Percentiles rank a stretch among this genome's conserved stretches.
These are phyloP conservation scores for Ceryle rudis DNA, from an alignment of 2,797 vertebrate genomes.

Conservation along the genomic window DNA sequence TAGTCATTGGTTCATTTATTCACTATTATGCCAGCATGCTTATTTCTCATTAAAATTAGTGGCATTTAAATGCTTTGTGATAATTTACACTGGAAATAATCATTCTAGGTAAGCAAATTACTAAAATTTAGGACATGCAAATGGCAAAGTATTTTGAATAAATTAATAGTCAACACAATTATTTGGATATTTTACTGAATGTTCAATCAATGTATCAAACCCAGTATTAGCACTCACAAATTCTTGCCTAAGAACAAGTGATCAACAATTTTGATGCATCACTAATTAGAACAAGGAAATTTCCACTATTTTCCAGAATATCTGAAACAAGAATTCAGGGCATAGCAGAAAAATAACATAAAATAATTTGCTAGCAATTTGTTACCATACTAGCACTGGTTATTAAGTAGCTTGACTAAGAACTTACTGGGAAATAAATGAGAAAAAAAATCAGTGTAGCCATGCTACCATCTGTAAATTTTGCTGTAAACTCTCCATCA, in stretches of 20 bases:
- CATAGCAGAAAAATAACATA: background rate
- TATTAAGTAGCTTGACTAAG: background rate
- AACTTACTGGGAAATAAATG: background rate
- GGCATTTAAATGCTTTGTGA: slow-evolving; percentile 19
- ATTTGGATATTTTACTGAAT: background rate
- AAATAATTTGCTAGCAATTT: background rate
- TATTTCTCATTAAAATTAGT: slow-evolving; percentile 1
- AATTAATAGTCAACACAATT: background rate
- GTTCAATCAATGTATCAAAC: background rate
- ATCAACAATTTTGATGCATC: background rate
- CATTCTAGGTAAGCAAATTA: slow-evolving; percentile 16
- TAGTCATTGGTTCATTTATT: background rate
- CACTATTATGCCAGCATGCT: background rate
- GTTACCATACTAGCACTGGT: too few relatives aligned
- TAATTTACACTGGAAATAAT: background rate
- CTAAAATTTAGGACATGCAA: background rate
- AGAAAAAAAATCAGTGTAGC: background rate
- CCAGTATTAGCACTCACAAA: background rate
- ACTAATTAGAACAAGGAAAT: background rate
- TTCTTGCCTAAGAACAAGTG: background rate
- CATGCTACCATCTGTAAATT: background rate
- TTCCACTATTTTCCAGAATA: background rate
- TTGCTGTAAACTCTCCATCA: background rate
- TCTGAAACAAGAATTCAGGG: background rate
- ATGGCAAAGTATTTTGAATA: background rate